phyloP scores from a whole-genome alignment of 2,797 vertebrate species.

The Chelon auratus region DNA sequence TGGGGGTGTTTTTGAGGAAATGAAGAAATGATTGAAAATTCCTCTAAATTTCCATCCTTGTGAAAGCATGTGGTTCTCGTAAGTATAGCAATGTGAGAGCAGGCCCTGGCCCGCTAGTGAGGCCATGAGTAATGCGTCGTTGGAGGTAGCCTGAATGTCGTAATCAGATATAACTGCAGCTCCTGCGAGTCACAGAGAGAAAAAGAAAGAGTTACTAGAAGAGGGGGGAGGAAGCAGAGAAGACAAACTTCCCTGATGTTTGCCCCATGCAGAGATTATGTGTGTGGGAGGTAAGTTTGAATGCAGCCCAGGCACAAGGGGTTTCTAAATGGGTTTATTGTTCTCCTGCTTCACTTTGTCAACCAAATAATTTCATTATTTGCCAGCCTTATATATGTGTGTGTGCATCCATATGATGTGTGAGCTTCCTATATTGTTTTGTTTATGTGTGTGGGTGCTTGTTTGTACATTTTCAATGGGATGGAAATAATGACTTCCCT shows the following conservation, averaged over 20 bases:
- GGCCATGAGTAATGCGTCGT: constrained; percentile 85
- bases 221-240: constrained; percentile 42
- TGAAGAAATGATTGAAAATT: constrained; percentile 7
- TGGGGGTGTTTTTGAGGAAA: constrained; percentile 6
- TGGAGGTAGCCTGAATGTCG: constrained; percentile 82
- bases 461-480: constrained; percentile 39
- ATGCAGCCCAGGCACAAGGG: constrained; percentile 59
- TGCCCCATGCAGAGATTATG: constrained; percentile 68
- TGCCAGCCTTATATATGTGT: constrained; percentile 43
- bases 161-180: constrained; percentile 82
- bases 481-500: constrained; percentile 73
- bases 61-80: constrained; percentile 45
- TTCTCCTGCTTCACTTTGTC: constrained; percentile 55
- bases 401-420: background rate
- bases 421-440: constrained; percentile 4
- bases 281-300: constrained; percentile 44
- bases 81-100: constrained; percentile 49
- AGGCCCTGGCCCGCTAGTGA: constrained; percentile 56
- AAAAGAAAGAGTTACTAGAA: constrained; percentile 38
- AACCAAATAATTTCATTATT: constrained; percentile 58
- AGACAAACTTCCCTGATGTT: constrained; percentile 59
- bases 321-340: constrained; percentile 71
- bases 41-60: constrained; percentile 47
- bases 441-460: background rate
- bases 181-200: constrained; percentile 65